Evolutionary conservation across 2,797 vertebrate genomes (phyloP), one percentile per base, ranked within the genome.

Genomic region (Falco biarmicus): DNA sequence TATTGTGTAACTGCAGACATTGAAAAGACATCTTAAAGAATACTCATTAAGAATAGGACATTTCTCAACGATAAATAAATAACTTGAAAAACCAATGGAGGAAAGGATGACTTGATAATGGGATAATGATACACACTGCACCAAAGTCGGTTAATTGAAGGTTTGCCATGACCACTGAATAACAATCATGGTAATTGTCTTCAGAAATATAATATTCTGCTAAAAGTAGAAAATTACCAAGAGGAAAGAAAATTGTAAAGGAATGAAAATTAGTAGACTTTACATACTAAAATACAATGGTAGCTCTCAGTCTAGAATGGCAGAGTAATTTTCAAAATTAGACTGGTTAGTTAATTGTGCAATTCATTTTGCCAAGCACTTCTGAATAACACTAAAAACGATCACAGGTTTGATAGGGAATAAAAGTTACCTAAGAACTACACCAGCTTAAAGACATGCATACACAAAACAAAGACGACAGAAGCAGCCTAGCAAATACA

Each of bases 111-210:
- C 84, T 96, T 59, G 41, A 90, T 98, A 98, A 98, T 96, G 93
- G 94, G 70, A 96, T 96, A 97, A 97, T 96, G 93, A 96, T 89
- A 96, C 20, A 81, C 1, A 1, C 45, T 96, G 83, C 71, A 84
- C 91, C 94, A 91, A 96, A 97, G 79, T 93, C 70, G 93, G 77
- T 94, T 98, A 97, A 98, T 92, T 98, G 96, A 97, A 96, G 84
- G 84, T 93, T 98, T 98, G 59, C 92, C 92, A 86, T 96, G 97
- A 96, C 95, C 96, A 96, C 26, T 87, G 96, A 97, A 95, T 51
- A 94, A 83, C 94, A 73, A 87, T 96, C 60, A 48, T 57, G 97
- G 79, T 90, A 96, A 97, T 90, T 54, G 86, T 78, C 97, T 97
- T 96, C 87, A 96, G 96, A 95, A 95, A 97, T 97, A 97, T 97